phyloP scores from a whole-genome alignment of 2,797 vertebrate genomes.

The Enoplosus armatus region DNA sequence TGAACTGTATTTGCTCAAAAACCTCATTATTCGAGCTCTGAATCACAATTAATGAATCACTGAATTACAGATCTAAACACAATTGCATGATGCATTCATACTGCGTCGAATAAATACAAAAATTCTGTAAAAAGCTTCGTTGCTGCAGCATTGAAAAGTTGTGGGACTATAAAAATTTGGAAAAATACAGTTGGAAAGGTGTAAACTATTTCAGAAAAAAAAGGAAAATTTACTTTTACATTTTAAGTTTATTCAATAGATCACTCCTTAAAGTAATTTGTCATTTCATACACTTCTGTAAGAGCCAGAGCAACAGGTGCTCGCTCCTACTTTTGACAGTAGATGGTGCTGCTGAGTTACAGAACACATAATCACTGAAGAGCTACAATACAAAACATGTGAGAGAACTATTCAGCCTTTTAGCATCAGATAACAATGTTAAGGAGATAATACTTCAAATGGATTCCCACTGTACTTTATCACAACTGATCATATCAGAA shows the following conservation, averaged over 20 bases:
- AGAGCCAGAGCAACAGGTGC: neutral
- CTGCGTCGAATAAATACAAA: neutral
- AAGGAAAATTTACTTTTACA: neutral
- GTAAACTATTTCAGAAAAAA: neutral
- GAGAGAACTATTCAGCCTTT: neutral
- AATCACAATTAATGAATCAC: too few species aligned
- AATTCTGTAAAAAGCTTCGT: neutral
- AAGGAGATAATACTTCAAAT: neutral
- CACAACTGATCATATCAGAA: neutral
- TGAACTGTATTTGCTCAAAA: too few species aligned
- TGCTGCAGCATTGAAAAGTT: neutral
- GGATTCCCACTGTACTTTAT: neutral
- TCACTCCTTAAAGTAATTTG: neutral
- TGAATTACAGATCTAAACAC: neutral
- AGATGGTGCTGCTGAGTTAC: slow-evolving; percentile 51
- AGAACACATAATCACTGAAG: neutral
- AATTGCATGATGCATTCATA: neutral
- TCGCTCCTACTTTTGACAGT: slow-evolving; percentile 31
- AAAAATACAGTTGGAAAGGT: neutral
- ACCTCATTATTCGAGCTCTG: neutral
- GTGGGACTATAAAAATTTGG: neutral
- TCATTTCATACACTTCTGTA: neutral
- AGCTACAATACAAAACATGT: neutral
- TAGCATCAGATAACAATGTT: neutral
- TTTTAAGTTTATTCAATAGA: neutral